These are phyloP conservation scores for Eupeodes latifasciatus DNA, from an alignment of 2,888 invertebrate species.

Conservation along the genomic window DNA sequence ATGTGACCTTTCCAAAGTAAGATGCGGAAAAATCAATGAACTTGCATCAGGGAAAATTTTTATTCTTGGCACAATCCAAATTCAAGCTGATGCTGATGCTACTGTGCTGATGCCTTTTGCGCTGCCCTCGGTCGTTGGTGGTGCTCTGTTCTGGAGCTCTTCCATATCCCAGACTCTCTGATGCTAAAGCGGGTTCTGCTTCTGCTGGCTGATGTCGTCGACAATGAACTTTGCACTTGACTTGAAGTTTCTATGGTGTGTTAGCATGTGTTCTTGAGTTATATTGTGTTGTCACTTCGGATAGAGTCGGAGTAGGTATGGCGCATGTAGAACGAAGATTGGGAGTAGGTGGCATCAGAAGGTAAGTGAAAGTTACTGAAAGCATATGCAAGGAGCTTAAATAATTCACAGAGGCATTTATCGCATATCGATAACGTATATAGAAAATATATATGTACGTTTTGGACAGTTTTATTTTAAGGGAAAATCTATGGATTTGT, in stretches of 20 bases:
- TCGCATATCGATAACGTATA: conserved; percentile 11
- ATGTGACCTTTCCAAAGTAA: conserved; percentile 58
- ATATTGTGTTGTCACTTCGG: conserved; percentile 70
- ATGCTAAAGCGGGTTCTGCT: conserved; percentile 5
- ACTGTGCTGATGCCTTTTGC: not conserved
- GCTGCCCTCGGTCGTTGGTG: no score
- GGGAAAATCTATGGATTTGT: not conserved
- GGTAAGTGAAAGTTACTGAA: conserved; percentile 64
- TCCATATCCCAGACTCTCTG: conserved; percentile 8
- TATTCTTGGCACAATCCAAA: conserved; percentile 74
- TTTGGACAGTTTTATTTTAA: not conserved
- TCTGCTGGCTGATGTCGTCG: conserved; percentile 34
- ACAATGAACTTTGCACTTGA: conserved; percentile 75
- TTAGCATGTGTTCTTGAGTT: conserved; percentile 70
- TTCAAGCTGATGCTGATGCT: conserved; percentile 44
- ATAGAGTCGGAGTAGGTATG: conserved; percentile 36
- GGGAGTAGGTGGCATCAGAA: conserved; percentile 3
- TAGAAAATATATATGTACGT: conserved; percentile 10
- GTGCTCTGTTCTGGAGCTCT: not conserved
- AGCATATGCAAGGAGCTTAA: conserved; percentile 63
- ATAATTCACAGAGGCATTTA: conserved; percentile 54
- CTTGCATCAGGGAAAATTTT: conserved; percentile 64
- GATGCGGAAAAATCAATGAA: conserved; percentile 76
- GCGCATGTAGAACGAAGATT: not conserved
- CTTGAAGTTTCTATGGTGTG: conserved; percentile 66